Conservation (phyloP, 2,797 vertebrate genomes). For the Sus cebifrons region DNA sequence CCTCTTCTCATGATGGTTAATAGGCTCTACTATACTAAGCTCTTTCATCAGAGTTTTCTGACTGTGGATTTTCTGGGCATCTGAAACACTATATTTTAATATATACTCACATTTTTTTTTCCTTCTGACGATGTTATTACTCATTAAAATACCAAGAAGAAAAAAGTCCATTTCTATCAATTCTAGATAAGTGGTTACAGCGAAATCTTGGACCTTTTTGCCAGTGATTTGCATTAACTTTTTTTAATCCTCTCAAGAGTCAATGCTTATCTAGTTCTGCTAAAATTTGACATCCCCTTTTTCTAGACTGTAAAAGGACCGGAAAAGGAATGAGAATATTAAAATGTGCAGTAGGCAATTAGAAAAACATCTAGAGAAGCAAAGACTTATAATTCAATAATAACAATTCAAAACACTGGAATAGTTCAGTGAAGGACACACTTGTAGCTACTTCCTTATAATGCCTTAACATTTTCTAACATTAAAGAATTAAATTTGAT, state of each 20-base stretch:
- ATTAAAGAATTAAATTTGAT: constrained; percentile 64
- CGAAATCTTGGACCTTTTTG: constrained; percentile 45
- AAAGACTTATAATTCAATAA: constrained; percentile 61
- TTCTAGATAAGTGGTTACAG: constrained; percentile 44
- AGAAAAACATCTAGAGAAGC: constrained; percentile 68
- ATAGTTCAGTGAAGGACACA: constrained; percentile 24
- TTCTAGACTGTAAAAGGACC: constrained; percentile 45
- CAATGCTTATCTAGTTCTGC: constrained; percentile 52
- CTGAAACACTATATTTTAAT: constrained; percentile 61
- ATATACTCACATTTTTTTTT: constrained; percentile 43
- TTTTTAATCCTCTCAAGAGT: constrained; percentile 64
- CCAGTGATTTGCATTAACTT: constrained; percentile 47
- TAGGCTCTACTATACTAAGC: background rate
- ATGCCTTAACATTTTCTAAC: constrained; percentile 63
- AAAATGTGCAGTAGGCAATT: background rate
- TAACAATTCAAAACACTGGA: constrained; percentile 5
- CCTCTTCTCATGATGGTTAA: background rate
- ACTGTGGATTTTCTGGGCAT: background rate
- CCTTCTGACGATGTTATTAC: constrained; percentile 35
- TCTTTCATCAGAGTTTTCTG: background rate
- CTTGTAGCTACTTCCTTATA: constrained; percentile 22
- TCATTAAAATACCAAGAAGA: constrained; percentile 47
- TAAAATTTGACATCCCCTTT: constrained; percentile 40
- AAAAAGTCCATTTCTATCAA: constrained; percentile 41
- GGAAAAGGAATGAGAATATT: constrained; percentile 58